Percentiles rank a stretch among this genome's conserved stretches.
These are phyloP conservation scores for Acrobasis consociella DNA, from an alignment of 2,888 invertebrate species.

Conservation along the genomic window DNA sequence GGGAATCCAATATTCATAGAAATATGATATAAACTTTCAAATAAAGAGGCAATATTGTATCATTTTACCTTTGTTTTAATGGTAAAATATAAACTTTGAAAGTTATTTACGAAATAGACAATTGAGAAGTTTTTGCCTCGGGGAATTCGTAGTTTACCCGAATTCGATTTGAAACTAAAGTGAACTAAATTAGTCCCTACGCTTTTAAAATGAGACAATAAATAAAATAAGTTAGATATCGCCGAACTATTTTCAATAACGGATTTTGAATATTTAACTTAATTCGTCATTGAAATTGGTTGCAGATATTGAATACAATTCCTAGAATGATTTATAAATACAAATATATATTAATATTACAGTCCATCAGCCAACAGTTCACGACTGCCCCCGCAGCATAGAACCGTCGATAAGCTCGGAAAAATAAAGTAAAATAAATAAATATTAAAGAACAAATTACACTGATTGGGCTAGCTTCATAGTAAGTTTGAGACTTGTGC, in stretches of 20 bases:
- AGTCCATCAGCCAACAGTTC: too few relatives aligned
- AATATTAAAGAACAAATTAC: too few relatives aligned
- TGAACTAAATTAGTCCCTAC: not conserved
- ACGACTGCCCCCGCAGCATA: too few relatives aligned
- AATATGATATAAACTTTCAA: not conserved
- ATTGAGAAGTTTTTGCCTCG: conserved; percentile 1
- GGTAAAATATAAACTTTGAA: not conserved
- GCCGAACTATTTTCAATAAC: not conserved
- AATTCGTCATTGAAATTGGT: too few relatives aligned
- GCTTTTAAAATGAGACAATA: not conserved
- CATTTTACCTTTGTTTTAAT: not conserved
- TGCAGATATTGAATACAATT: too few relatives aligned
- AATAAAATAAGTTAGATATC: not conserved
- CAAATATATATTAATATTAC: too few relatives aligned
- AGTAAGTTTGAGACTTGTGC: too few relatives aligned
- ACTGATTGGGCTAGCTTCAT: too few relatives aligned
- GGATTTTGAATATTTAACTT: not conserved
- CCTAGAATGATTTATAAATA: too few relatives aligned
- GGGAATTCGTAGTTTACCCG: conserved; percentile 11
- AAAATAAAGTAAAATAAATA: too few relatives aligned
- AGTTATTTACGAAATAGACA: not conserved
- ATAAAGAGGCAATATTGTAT: not conserved
- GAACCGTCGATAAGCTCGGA: too few relatives aligned
- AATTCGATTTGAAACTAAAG: conserved; percentile 12
- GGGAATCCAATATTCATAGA: not conserved